Base-by-base conservation (phyloP, 2,888 invertebrate genomes). In the Agrotis clavis region DNA sequence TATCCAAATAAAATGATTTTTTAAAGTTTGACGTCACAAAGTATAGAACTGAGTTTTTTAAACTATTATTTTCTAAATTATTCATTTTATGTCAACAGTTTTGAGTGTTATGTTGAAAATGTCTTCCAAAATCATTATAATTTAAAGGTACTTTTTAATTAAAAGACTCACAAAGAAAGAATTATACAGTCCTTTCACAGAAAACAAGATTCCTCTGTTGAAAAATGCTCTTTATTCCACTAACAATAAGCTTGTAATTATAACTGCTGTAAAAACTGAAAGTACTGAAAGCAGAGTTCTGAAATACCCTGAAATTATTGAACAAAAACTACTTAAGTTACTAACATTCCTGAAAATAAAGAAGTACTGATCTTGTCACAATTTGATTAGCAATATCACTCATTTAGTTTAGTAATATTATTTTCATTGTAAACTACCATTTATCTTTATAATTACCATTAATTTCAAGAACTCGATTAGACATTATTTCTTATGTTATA, bases 341-440 rank as follows among this genome's bases (percentile, higher is more conserved):
- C 54, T 48, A 6, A 65, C 71, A 71, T 80, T 62, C 64, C 64
- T 71, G 9, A 61, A 25, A 47, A 48, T 30, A 48, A 47, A 53
- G 9, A 54, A 67, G 64, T 69, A 80, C 67, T 70, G 2, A 19
- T 11, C 18, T 45, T 67, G 80, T 80, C 80, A 77, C 80, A 81
- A 80, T 62, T 35, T 25, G 14, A 65, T 66, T 45, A 9, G 16
- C 56, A 61, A 35, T 48, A 48, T 61, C 11, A 68, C 16, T 66
- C 21, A 64, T 57, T 41, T 18, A 9, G 16, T 66, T 41, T 41
- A 41, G 41, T 41, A 9, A 41, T 41, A 21, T 67, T 48, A 56
- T 50, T 25, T 59, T 68, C 50, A 79, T 65, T 81, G 67, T 79
- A 60, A 6, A 68, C 13, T 71, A 67, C 54, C 81, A 71, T 67